These are phyloP conservation scores for Zygogramma bicolorata DNA, from an alignment of 2,888 invertebrate species.

Conservation along the genomic window DNA sequence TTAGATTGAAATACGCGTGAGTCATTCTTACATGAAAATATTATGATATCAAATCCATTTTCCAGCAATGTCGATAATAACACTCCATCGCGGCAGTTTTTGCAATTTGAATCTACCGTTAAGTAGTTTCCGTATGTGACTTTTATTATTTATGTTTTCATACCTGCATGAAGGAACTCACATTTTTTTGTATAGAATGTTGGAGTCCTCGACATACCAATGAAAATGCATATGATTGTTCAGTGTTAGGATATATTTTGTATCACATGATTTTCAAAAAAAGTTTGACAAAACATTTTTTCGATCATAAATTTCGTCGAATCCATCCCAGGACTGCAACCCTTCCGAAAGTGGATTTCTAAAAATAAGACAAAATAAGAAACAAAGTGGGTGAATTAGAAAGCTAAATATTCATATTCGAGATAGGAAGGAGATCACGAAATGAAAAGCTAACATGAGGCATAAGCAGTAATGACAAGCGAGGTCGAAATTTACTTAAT, in stretches of 20 bases:
- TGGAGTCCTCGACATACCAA: background rate
- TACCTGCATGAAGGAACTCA: background rate
- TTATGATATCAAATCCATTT: background rate
- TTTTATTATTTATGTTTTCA: background rate
- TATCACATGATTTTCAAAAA: too few species aligned
- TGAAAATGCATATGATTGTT: background rate
- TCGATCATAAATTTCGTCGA: too few species aligned
- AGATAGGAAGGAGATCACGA: too few species aligned
- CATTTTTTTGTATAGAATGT: background rate
- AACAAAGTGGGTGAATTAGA: too few species aligned
- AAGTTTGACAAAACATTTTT: too few species aligned
- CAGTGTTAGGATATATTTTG: background rate
- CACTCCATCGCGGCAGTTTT: background rate
- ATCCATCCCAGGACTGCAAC: too few species aligned
- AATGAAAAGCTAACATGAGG: too few species aligned
- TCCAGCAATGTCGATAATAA: slow-evolving; percentile 8
- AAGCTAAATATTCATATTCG: too few species aligned
- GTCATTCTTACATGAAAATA: background rate
- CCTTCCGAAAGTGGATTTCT: too few species aligned
- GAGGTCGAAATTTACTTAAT: too few species aligned
- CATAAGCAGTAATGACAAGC: too few species aligned
- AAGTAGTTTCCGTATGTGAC: background rate
- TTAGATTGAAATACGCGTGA: background rate
- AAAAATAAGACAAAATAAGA: too few species aligned
- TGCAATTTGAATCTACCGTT: background rate